Evolutionary conservation across 2,113 vertebrate species (phyloP), one percentile per base, ranked within the genome.

Genomic region (Phasianus colchicus): DNA sequence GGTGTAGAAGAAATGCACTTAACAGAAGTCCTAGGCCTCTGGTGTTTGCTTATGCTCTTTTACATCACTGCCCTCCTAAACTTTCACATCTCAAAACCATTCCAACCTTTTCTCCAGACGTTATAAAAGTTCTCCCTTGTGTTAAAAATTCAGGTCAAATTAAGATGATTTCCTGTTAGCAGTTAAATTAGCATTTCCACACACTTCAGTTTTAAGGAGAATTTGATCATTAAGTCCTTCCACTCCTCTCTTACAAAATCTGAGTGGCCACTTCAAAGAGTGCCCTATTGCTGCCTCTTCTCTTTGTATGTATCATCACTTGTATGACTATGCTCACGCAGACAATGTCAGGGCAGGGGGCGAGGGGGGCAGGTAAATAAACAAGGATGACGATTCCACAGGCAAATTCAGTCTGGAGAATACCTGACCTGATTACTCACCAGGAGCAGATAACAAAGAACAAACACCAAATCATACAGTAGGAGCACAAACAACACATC

Each of bases 251-350:
- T n/a, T 69, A 19, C 18, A 25, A 71, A 71, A 29, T 71, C 67
- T 20, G 17, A 52, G 36, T 14, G 25, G 17, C 36, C 67, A 38
- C 25, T 10, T 71, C 25, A 71, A 52, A 52, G 27, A 18, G 5
- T 40, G 47, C 45, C 57, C 81, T 43, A 52, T 4, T 0, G 1
- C 43, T 4, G 34, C 17, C 52, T 67, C 14, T 9, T 20, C 34
- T 34, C 64, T 47, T 60, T 71, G 45, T 13, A 34, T 63, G 52
- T 47, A 60, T 11, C 58, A 0, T 5, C 47, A 61, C 9, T 3
- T 30, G 32, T 24, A 50, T 50, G 22, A 73, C 42, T 12, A 7
- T 16, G 12, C 63, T 67, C 42, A 11, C 1, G 1, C 0, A 2
- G 29, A 36, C 32, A 65, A 19, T 2, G 2, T 27, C 14, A 73